Base-by-base conservation (phyloP, 92 coral and sea anemone genomes). In the Epizoanthus ramosus region DNA sequence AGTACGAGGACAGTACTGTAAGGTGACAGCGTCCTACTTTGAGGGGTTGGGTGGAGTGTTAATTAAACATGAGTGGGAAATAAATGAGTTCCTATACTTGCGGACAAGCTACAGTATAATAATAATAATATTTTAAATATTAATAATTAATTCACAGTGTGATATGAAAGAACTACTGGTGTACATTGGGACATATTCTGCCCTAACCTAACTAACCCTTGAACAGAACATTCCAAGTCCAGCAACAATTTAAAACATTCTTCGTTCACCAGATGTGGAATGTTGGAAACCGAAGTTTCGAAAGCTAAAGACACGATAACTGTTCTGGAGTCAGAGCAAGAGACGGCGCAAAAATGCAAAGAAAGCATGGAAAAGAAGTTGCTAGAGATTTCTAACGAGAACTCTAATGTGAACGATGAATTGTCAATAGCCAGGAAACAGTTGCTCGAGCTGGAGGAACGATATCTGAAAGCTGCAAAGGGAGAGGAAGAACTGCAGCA, bases 401-500 rank as follows among this genome's bases (percentile, higher is more conserved):
- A 81, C 75, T 74, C 84, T 5, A 84, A 74, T 71, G 67, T 93
- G 25, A 61, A 45, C 10, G 92, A 92, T 16, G 94, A 87, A 64
- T 43, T 94, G 58, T 65, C 71, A 8, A 63, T 79, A 10, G 88
- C 89, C 10, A 87, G 83, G 63, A 94, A 83, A 72, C 92, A 92
- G 28, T 35, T 94, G 54, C 81, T 72, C 28, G 98, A 94, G 17
- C 76, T 89, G 63, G 98, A 88, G 65, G 94, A 84, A 6, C 81
- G 94, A 16, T 89, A 83, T 80, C 88, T 83, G 72, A 89, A 72
- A 12, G 83, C 94, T 5, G 80, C 82, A 1, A 87, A 85, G 50
- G 87, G 86, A n/a, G 89, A 92, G 63, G 98, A 94, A 63, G 75
- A 72, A 3, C 56, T 91, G 61, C 86, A 85, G 23, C 98, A 89